Evolutionary conservation across 2,888 invertebrate genomes (phyloP), one percentile per base, ranked within the genome.

Genomic region (Apodemia mormo): DNA sequence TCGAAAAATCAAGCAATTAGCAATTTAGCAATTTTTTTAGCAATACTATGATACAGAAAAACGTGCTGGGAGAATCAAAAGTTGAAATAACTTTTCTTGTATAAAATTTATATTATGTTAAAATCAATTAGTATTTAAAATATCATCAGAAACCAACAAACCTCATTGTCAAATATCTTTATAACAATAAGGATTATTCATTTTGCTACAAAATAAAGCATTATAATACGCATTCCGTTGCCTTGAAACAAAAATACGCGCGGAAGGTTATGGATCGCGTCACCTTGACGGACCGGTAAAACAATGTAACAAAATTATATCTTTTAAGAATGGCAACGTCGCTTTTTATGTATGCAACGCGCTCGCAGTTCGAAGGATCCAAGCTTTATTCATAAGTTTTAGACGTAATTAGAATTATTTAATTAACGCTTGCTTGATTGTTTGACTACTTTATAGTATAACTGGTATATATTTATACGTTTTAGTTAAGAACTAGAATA

Each of bases 161-260:
- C 12, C 45, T 12, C 9, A 2, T 49, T 12, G 12, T 37, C 37
- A 37, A 7, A 37, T 14, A 49, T 3, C 12, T 49, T 4, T 49
- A 49, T 45, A 45, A 49, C 12, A 61, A 61, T 61, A 61, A 61
- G 14, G 58, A 61, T 61, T 61, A 61, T 61, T 61, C 30, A 22
- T 56, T n/a, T 12, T 33, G 29, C 58, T 30, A 61, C 58, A 61
- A 61, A 61, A 61, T 61, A 33, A 61, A 33, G 58, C 58, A 61
- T 49, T 29, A 65, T 52, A 52, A 69, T 74, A 70, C 49, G 43
- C 68, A 71, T 65, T 69, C 66, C 73, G 77, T 67, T 61, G 58
- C 80, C 80, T 80, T 81, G 78, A 76, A 78, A 75, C 76, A 75
- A 78, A 81, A 79, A 79, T 79, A 78, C 77, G 72, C 71, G 72